Percentiles rank a stretch among this genome's conserved stretches.
These are phyloP conservation scores for Syngnathus scovelli DNA, from an alignment of 2,113 vertebrate species.

Conservation along the genomic window DNA sequence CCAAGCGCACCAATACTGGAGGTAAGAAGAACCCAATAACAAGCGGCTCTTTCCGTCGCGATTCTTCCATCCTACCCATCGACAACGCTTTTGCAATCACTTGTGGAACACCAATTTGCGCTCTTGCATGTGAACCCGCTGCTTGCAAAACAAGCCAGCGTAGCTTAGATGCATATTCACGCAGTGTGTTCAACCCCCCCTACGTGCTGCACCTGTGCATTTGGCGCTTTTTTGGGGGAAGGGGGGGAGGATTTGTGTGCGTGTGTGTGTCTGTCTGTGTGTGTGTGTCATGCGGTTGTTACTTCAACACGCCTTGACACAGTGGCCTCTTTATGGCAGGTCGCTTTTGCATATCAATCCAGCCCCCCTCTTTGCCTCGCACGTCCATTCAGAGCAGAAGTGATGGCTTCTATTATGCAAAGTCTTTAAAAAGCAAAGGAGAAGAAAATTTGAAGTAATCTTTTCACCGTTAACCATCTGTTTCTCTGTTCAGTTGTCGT, in stretches of 20 bases:
- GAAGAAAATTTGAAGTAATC: not conserved
- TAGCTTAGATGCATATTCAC: not conserved
- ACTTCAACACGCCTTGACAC: conserved; percentile 5
- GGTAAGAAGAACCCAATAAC: conserved; percentile 64
- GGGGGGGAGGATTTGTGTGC: not conserved
- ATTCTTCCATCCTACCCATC: not conserved
- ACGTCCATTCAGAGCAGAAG: conserved; percentile 28
- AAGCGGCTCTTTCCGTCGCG: conserved; percentile 8
- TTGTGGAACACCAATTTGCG: not conserved
- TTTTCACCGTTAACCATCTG: not conserved
- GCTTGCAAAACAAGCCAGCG: not conserved
- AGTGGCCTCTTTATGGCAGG: conserved; percentile 19
- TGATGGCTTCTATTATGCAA: conserved; percentile 7
- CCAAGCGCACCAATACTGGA: conserved; percentile 83
- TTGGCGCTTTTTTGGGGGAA: conserved; percentile 27
- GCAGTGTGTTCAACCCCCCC: not conserved
- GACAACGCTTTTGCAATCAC: not conserved
- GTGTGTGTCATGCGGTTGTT: not conserved
- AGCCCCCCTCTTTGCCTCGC: not conserved
- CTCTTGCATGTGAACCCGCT: not conserved
- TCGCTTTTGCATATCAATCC: conserved; percentile 20
- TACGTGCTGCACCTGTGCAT: conserved; percentile 42
- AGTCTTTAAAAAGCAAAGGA: conserved; percentile 1
- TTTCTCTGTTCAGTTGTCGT: not conserved
- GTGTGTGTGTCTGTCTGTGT: too few species aligned